A percentile compares a stretch with the other conserved stretches of the same genome.
phyloP scores from a whole-genome alignment of 1,140 invertebrate species.

The Aporrectodea caliginosa region DNA sequence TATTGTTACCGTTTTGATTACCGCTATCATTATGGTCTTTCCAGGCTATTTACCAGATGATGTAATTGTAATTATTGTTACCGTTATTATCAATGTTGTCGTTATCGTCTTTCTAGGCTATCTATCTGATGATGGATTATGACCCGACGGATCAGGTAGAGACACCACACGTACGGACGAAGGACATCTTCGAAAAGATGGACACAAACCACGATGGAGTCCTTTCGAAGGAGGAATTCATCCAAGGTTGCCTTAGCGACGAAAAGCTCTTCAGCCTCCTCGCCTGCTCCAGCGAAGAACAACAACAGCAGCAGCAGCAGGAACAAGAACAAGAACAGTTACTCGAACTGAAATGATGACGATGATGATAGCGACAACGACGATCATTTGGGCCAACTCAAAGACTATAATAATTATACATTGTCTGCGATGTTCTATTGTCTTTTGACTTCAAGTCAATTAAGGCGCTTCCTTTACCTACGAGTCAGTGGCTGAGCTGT shows the following conservation, averaged over 20 bases:
- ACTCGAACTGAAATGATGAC: neutral
- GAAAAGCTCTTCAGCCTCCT: constrained; percentile 91
- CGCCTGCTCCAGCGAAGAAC: constrained; percentile 13
- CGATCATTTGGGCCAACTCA: too few species aligned
- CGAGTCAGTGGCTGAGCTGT: too few species aligned
- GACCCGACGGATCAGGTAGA: neutral
- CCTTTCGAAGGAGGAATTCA: constrained; percentile 95
- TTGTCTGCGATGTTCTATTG: too few species aligned
- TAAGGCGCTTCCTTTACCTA: too few species aligned
- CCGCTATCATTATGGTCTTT: too few species aligned
- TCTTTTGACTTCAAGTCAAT: too few species aligned
- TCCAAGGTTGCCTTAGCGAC: constrained; percentile 94
- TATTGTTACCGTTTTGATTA: too few species aligned
- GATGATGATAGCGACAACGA: too few species aligned
- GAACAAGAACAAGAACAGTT: neutral
- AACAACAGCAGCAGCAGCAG: neutral
- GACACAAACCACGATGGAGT: constrained; percentile 98
- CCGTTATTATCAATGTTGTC: neutral
- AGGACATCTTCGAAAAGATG: constrained; percentile 82
- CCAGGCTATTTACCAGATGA: too few species aligned
- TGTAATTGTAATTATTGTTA: neutral
- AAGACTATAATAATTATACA: too few species aligned
- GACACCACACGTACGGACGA: neutral
- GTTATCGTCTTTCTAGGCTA: neutral
- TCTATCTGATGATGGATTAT: neutral